Conservation (phyloP, 1,140 invertebrate genomes). For the Armadillidium nasatum region DNA sequence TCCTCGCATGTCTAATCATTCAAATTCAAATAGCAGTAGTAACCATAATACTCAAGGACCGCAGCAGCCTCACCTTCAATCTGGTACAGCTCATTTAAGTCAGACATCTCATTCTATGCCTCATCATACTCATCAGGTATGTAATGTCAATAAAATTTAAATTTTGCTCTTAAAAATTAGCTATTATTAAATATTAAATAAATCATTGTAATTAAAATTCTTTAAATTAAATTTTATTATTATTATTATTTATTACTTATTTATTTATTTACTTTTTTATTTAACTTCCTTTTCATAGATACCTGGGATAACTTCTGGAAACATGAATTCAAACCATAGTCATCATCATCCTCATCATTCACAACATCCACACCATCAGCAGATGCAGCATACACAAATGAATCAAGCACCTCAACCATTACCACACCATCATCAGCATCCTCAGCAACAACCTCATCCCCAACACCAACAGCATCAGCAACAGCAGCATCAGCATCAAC, state of each 20-base stretch:
- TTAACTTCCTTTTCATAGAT: not conserved
- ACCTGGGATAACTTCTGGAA: not conserved
- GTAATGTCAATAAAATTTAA: not conserved
- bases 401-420: slow-evolving; percentile 29
- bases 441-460: slow-evolving; percentile 23
- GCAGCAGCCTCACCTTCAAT: slow-evolving; percentile 30
- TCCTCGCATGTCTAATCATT: slow-evolving; percentile 22
- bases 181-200: no score
- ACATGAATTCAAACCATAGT: not conserved
- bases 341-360: slow-evolving; percentile 3
- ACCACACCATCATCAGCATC: slow-evolving; percentile 36
- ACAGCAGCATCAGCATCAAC: not conserved
- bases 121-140: not conserved
- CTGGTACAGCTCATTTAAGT: slow-evolving; percentile 16
- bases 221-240: no score
- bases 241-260: no score
- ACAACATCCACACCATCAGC: not conserved
- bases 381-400: not conserved
- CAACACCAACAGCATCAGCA: not conserved
- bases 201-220: no score
- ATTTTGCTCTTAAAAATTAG: no score
- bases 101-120: not conserved
- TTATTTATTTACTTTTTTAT: no score
- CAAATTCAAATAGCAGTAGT: slow-evolving; percentile 27
- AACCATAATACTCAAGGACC: slow-evolving; percentile 27